phyloP scores from a whole-genome alignment of 2,797 vertebrate genomes.

The Falco novaeseelandiae region DNA sequence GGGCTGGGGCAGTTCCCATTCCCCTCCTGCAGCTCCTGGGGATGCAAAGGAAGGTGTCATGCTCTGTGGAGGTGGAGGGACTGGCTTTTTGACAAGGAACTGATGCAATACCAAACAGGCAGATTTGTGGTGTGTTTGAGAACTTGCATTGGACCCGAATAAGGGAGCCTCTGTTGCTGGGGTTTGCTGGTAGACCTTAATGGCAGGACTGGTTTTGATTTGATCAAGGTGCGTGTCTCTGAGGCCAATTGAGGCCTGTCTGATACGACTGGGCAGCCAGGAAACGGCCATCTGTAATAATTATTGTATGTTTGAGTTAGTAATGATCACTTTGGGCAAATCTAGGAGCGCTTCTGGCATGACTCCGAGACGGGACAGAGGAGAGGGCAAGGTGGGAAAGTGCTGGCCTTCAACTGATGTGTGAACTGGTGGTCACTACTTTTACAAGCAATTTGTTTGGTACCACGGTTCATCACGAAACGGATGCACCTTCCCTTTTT shows the following conservation, averaged over 20 bases:
- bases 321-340: not conserved
- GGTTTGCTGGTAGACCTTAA: not conserved
- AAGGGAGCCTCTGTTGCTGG: not conserved
- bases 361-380: not conserved
- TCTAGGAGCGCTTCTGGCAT: not conserved
- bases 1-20: not conserved
- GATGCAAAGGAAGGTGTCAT: not conserved
- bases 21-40: not conserved
- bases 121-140: not conserved
- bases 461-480: not conserved
- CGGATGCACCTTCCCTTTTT: not conserved
- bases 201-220: not conserved
- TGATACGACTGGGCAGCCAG: not conserved
- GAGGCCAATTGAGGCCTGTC: not conserved
- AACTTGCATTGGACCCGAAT: not conserved
- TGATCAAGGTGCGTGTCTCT: not conserved
- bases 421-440: fast-evolving
- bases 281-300: not conserved
- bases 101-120: not conserved
- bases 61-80: not conserved
- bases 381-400: not conserved
- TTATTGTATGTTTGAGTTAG: not conserved
- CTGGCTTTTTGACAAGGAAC: not conserved
- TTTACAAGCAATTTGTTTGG: not conserved
- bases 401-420: not conserved